phyloP scores from a whole-genome alignment of 1,140 invertebrate genomes.

The Rhopalosiphum padi region DNA sequence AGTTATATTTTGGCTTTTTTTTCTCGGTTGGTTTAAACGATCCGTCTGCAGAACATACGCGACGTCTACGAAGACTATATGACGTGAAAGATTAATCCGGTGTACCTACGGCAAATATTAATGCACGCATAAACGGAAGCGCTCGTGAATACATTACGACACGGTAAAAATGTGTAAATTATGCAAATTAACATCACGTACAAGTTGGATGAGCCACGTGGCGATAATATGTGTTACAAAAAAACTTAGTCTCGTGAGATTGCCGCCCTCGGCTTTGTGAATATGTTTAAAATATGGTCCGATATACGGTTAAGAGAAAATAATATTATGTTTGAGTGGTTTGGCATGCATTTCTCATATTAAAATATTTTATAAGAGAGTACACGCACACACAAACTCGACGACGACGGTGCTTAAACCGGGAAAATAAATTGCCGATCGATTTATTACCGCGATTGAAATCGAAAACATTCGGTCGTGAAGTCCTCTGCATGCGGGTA shows the following conservation, averaged over 20 bases:
- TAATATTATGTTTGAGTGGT: background rate
- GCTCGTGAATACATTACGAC: background rate
- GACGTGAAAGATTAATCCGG: conserved; percentile 18
- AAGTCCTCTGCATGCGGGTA: background rate
- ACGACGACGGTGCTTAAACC: background rate
- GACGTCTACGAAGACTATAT: background rate
- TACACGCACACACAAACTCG: background rate
- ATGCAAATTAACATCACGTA: conserved; percentile 31
- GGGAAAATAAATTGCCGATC: background rate
- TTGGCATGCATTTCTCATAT: background rate
- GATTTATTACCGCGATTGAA: background rate
- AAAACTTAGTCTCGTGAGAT: background rate
- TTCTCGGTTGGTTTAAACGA: background rate
- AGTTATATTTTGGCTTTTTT: background rate
- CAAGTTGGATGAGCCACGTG: background rate
- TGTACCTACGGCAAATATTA: background rate
- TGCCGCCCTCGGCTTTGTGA: background rate
- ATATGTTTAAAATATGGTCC: background rate
- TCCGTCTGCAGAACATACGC: background rate
- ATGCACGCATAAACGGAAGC: conserved; percentile 28
- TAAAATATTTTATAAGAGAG: background rate
- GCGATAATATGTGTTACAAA: conserved; percentile 4
- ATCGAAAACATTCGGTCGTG: background rate
- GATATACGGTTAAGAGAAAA: background rate
- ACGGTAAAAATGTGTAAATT: background rate